Evolutionary conservation across 2,797 vertebrate genomes (phyloP), one percentile per base, ranked within the genome.

Genomic region (Apogon hyalosoma): DNA sequence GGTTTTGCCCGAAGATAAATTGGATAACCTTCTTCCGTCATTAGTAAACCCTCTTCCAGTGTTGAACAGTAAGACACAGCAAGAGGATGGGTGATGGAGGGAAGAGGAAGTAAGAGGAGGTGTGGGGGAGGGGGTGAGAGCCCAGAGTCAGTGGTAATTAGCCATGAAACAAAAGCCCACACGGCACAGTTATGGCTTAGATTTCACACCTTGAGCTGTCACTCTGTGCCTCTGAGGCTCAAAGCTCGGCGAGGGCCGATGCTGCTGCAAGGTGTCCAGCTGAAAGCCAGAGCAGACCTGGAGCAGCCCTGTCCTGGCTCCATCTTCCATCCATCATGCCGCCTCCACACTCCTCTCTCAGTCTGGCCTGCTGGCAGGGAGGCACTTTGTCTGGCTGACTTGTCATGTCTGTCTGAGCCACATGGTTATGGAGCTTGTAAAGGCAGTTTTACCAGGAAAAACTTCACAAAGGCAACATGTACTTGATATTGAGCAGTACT

Each of bases 1-100:
- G 93, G 91, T 93, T 93, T 92, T 57, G 87, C 88, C 86, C 36
- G 82, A 92, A 94, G 93, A 95, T 94, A 90, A 94, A 95, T 94
- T 88, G 86, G 56, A 82, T 92, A 92, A 94, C 93, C 95, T 94
- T 93, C 79, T 89, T 92, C 83, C 93, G 92, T 93, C 92, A 92
- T 95, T 93, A 94, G 92, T 87, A 88, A 93, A 90, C 87, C 88
- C 89, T 93, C 95, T 90, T 91, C 65, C 87, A 87, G 83, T 72
- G 73, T 84, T 80, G 92, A 94, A 87, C 90, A 88, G 90, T 86
- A 76, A 90, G 90, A 91, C 84, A 62, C 87, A 85, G 79, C 87
- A 75, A 86, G 85, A 69, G 54, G 57, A 51, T 33, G 65, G 74
- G 61, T 84, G 84, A 85, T 76, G 75, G 84, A 80, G 65, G 67